Conservation (phyloP, 2,888 invertebrate species). For the Harpalus rubripes region DNA sequence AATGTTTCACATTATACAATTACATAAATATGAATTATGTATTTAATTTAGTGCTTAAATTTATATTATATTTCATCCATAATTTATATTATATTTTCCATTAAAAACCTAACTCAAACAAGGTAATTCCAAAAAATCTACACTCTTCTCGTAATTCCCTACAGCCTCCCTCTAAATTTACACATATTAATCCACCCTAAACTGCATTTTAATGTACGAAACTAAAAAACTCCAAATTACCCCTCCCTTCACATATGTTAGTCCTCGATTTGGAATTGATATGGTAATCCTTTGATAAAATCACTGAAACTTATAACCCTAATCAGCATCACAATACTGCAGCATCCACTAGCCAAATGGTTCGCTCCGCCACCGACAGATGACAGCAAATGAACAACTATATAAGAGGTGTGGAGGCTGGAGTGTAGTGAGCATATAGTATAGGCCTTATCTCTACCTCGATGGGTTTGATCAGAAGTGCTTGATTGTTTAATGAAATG, state of each 20-base stretch:
- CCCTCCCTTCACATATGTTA: slow-evolving; percentile 39
- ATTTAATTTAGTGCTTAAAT: neutral
- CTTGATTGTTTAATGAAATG: slow-evolving; percentile 44
- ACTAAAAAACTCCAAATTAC: slow-evolving; percentile 35
- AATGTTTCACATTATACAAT: neutral
- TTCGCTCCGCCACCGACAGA: slow-evolving; percentile 53
- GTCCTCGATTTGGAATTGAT: slow-evolving; percentile 45
- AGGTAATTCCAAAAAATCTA: neutral
- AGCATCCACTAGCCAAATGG: slow-evolving; percentile 6
- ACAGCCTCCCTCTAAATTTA: neutral
- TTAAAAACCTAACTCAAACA: neutral
- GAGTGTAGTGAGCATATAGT: neutral
- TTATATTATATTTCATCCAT: neutral
- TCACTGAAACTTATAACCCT: slow-evolving; percentile 41
- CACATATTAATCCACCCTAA: slow-evolving; percentile 1
- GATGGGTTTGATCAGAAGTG: neutral
- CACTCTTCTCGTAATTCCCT: neutral
- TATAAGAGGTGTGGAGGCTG: neutral
- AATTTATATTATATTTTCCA: neutral
- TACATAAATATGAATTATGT: neutral
- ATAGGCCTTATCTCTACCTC: slow-evolving; percentile 10
- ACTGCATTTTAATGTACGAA: slow-evolving; percentile 34
- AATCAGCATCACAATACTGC: slow-evolving; percentile 55
- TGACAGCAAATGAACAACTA: slow-evolving; percentile 56
- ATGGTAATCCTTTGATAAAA: slow-evolving; percentile 63